Evolutionary conservation across 2,113 vertebrate genomes (phyloP), one percentile per base, ranked within the genome.

Genomic region (Indri indri): DNA sequence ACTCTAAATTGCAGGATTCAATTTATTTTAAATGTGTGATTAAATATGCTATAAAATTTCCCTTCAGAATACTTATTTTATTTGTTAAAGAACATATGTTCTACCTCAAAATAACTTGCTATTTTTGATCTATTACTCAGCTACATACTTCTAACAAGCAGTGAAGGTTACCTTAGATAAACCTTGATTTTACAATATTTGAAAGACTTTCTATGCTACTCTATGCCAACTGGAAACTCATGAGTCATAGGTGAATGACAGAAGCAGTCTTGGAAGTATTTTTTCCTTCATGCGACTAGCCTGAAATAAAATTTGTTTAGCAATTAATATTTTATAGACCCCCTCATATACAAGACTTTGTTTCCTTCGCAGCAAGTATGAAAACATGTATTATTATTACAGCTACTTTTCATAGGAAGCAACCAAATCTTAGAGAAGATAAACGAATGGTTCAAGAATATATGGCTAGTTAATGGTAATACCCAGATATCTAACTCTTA

Each of bases 101-200:
- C 98, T 98, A 98, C 98, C 98, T 98, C 97, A 99, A 98, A 98
- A 99, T 99, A 98, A 98, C 97, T 95, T 96, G 95, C 98, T 99
- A 99, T 98, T 99, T 99, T 98, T 98, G 90, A 97, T 95, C 97
- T 97, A 98, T 99, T 99, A 98, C 98, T 98, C 98, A 98, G 96
- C 95, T 13, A 0, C 97, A 98, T 93, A 98, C 95, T 99, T 98
- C 98, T 97, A 98, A 97, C 96, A 98, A 94, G 98, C 98, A 98
- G 98, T 96, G 98, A 98, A 98, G 98, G 97, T 98, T 98, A 98
- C 97, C 98, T 98, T 95, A 98, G 97, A 98, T 98, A 98, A 98
- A 99, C 98, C 98, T 98, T 93, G 45, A 93, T 95, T 97, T 97
- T 97, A 96, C 93, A 97, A 66, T 88, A 96, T 94, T 85, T 97